A percentile compares a stretch with the other conserved stretches of the same genome.
Conservation (phyloP, 2,888 invertebrate genomes). For the Holacanthella duospinosa region DNA sequence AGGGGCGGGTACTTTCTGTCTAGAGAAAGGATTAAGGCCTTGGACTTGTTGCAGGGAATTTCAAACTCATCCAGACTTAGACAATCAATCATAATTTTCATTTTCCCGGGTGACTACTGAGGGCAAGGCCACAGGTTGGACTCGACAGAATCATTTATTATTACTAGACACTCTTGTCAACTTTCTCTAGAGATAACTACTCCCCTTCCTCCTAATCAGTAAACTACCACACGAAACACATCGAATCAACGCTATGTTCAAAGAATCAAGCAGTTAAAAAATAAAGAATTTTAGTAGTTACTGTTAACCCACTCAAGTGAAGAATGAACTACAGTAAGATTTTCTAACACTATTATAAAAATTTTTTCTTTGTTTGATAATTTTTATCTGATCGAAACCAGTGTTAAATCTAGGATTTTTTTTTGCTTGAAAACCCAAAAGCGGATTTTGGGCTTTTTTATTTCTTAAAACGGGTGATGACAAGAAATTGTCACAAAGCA, state of each 20-base stretch:
- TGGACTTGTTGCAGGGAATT: not conserved
- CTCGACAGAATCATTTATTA: not conserved
- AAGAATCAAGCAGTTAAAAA: no score
- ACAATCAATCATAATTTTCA: not conserved
- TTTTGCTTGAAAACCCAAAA: no score
- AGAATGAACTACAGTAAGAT: no score
- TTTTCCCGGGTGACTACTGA: not conserved
- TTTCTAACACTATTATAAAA: no score
- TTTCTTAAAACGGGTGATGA: no score
- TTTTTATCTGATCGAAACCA: no score
- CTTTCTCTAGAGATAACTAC: not conserved
- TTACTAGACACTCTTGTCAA: not conserved
- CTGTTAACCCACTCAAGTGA: no score
- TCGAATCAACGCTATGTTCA: not conserved
- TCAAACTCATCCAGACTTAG: not conserved
- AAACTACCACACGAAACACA: not conserved
- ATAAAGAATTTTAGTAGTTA: no score
- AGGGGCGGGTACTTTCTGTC: not conserved
- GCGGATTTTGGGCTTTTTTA: no score
- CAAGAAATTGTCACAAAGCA: no score
- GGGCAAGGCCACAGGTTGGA: not conserved
- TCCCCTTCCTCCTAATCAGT: not conserved
- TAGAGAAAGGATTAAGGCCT: not conserved
- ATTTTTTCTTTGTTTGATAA: no score
- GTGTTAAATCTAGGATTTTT: no score